phyloP scores from a whole-genome alignment of 2,888 invertebrate genomes.

The Pheosia gnoma region DNA sequence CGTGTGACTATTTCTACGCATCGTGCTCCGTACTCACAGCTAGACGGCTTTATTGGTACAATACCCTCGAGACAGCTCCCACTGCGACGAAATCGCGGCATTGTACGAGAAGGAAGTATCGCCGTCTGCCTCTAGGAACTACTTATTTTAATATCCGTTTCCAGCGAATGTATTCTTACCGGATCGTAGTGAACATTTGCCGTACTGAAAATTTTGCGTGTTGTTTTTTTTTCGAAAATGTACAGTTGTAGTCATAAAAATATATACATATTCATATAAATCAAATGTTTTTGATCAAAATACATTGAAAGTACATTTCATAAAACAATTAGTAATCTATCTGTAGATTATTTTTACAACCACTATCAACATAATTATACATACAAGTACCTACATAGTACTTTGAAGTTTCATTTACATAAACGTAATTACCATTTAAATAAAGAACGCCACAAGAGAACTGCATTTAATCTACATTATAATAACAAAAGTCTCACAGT shows the following conservation, averaged over 20 bases:
- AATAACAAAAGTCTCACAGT: conserved; percentile 19
- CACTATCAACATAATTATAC: too few species aligned
- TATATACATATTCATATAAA: too few species aligned
- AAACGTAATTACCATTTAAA: conserved; percentile 48
- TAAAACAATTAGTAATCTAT: too few species aligned
- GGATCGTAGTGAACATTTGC: neutral
- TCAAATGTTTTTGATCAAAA: too few species aligned
- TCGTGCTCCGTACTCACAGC: conserved; percentile 19
- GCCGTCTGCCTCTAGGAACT: conserved; percentile 12
- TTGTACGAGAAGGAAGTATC: conserved; percentile 25
- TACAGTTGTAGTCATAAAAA: neutral
- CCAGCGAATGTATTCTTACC: conserved; percentile 6
- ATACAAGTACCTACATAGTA: too few species aligned
- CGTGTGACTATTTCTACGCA: conserved; percentile 29
- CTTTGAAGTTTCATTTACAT: neutral
- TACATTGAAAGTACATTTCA: too few species aligned
- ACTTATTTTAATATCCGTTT: conserved; percentile 16
- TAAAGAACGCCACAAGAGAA: conserved; percentile 27
- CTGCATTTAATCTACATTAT: conserved; percentile 39
- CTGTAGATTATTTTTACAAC: too few species aligned
- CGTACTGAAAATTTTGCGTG: neutral
- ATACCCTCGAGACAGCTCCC: conserved; percentile 33
- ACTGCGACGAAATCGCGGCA: conserved; percentile 11
- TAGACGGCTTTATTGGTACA: conserved; percentile 47
- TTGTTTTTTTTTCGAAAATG: neutral